phyloP scores from a whole-genome alignment of 2,113 vertebrate species.

The Callaeas wilsoni region DNA sequence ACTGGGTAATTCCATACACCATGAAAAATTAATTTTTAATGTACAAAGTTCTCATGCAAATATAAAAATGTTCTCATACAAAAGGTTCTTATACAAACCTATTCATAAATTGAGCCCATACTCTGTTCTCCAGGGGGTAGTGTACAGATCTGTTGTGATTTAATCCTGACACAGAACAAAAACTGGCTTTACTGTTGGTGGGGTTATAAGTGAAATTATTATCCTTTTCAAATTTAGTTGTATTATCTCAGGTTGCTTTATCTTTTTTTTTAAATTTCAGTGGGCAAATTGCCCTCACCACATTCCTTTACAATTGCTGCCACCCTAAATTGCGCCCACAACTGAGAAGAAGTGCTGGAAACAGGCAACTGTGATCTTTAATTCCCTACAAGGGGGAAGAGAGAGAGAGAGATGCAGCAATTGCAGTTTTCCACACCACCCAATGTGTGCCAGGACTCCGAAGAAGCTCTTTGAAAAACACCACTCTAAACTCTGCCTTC shows the following conservation, averaged over 20 bases:
- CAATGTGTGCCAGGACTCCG: rapidly evolving
- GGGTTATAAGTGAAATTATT: background rate
- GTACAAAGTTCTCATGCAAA: background rate
- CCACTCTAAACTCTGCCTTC: background rate
- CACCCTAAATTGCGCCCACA: background rate
- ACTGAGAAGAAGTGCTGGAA: background rate
- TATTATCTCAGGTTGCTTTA: background rate
- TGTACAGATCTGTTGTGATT: background rate
- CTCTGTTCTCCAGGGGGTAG: background rate
- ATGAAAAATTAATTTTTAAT: background rate
- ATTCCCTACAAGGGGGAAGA: background rate
- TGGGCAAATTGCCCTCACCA: background rate
- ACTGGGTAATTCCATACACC: background rate
- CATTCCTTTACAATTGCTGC: background rate
- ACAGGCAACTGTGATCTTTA: background rate
- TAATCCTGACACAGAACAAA: background rate
- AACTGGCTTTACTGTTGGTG: background rate
- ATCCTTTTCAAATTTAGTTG: background rate
- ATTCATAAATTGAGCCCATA: background rate
- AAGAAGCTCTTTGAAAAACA: background rate
- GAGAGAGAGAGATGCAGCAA: background rate
- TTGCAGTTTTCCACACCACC: background rate
- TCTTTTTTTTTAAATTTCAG: background rate
- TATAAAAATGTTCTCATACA: background rate
- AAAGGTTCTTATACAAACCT: background rate